Evolutionary conservation across 2,113 vertebrate species (phyloP).

Genomic region (Stictonetta naevosa): DNA sequence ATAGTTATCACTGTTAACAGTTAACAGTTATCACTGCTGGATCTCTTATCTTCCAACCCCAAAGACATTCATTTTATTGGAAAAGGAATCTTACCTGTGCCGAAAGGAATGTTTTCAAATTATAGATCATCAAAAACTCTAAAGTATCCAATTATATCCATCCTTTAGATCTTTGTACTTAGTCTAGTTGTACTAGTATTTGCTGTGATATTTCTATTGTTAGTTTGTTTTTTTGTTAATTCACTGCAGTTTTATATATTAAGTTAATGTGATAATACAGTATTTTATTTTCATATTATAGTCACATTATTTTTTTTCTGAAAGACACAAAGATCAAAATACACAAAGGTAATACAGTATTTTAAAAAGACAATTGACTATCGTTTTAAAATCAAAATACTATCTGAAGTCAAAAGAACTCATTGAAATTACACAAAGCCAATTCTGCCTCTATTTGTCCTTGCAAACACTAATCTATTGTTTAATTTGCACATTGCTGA

Average conservation of each 20-base stretch:
- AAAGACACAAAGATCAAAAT: not conserved
- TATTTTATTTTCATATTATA: not conserved
- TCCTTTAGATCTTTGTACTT: not conserved
- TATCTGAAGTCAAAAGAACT: not conserved
- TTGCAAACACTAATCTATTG: not conserved
- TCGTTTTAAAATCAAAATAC: not conserved
- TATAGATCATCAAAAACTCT: not conserved
- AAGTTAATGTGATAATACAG: not conserved
- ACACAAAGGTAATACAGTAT: not conserved
- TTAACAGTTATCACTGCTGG: not conserved
- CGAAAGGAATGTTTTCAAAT: not conserved
- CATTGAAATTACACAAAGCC: not conserved
- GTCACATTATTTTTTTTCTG: no score
- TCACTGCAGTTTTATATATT: not conserved
- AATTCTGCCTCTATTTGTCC: not conserved
- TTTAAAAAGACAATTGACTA: no score
- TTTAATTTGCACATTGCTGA: not conserved
- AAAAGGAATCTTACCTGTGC: not conserved
- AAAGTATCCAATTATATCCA: fast-evolving
- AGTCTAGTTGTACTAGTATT: not conserved
- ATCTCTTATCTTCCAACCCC: not conserved
- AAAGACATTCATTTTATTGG: not conserved
- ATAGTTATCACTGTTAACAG: not conserved
- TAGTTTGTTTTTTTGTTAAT: not conserved
- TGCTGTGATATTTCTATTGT: not conserved